Base-by-base conservation (phyloP, 2,888 invertebrate genomes). In the Toxonevra muliebris region DNA sequence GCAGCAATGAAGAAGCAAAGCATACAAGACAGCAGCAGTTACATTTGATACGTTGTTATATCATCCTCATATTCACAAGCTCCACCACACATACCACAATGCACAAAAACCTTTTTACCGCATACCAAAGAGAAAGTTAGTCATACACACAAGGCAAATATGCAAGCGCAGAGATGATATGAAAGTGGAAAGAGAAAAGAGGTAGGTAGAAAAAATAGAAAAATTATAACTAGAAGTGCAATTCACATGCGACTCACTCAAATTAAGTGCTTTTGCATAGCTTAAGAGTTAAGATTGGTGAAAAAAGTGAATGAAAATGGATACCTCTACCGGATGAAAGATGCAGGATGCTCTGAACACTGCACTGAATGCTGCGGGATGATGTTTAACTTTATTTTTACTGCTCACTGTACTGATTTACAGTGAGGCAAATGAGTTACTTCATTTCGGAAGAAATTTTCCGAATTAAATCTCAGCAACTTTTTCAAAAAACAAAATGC, bases 201-300 rank as follows among this genome's bases (percentile, higher is more conserved):
- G 42, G 42, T 15, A 57, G 8, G 45, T 20, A 48, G 54, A 42
- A 42, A 59, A 62, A 53, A 59, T 59, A 48, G 67, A 61, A 65
- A 70, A 59, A 63, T 66, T 69, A 57, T 60, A 68, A 66, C 63
- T 68, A 50, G 53, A 66, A 73, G 69, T 68, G 69, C 65, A 65
- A 69, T 68, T 62, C 69, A 71, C 68, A 71, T 73, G 73, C 69
- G 73, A 69, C 73, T 71, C 70, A 73, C 75, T 75, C 70, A 72
- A 75, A 71, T 73, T 74, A 75, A 77, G 77, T 73, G 75, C 74
- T 76, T 74, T 74, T 70, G 67, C 72, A 74, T 71, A 73, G 74
- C 73, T 73, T 69, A 69, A 71, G 69, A 67, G 7, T 30, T 30
- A 30, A 30, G 30, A 30, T 4, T 30, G 30, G 30, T 30, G 7